Conservation (phyloP, 92 coral and sea anemone species). For the Montipora capitata region DNA sequence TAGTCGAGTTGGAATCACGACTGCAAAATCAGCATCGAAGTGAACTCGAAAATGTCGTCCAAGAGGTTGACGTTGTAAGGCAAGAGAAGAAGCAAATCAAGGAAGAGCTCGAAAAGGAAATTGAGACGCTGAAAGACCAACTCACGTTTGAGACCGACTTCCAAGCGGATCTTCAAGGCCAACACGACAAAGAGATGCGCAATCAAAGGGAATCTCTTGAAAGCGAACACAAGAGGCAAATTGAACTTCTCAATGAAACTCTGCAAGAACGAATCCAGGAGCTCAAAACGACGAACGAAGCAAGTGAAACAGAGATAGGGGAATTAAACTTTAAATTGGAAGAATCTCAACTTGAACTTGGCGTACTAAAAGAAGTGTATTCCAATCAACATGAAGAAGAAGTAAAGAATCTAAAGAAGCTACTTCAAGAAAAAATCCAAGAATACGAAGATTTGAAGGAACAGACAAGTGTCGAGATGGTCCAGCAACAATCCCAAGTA, state of each 20-base stretch:
- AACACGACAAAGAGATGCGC: slow-evolving; percentile 77
- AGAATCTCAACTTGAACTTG: slow-evolving; percentile 69
- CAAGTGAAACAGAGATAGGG: slow-evolving; percentile 61
- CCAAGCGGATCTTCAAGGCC: slow-evolving; percentile 85
- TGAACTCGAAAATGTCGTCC: slow-evolving; percentile 58
- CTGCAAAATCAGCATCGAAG: slow-evolving; percentile 20
- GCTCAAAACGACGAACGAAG: slow-evolving; percentile 67
- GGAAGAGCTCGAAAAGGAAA: slow-evolving; percentile 82
- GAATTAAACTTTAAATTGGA: slow-evolving; percentile 63
- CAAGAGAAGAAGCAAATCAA: slow-evolving; percentile 61
- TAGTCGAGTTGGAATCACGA: slow-evolving; percentile 42
- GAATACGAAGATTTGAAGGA: slow-evolving; percentile 68
- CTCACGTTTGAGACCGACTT: slow-evolving; percentile 82
- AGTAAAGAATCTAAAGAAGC: slow-evolving; percentile 46
- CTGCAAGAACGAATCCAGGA: slow-evolving; percentile 68
- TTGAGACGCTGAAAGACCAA: slow-evolving; percentile 81
- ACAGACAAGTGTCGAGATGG: slow-evolving; percentile 56
- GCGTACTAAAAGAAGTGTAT: slow-evolving; percentile 38
- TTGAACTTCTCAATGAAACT: slow-evolving; percentile 71
- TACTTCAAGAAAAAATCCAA: slow-evolving; percentile 59
- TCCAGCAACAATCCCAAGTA: slow-evolving; percentile 59
- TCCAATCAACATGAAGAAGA: slow-evolving; percentile 66
- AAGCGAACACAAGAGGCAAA: slow-evolving; percentile 73
- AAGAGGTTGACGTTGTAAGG: slow-evolving; percentile 39
- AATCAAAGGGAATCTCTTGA: slow-evolving; percentile 67